phyloP scores from a whole-genome alignment of 2,888 invertebrate genomes.

The Cerceris ruficornis region DNA sequence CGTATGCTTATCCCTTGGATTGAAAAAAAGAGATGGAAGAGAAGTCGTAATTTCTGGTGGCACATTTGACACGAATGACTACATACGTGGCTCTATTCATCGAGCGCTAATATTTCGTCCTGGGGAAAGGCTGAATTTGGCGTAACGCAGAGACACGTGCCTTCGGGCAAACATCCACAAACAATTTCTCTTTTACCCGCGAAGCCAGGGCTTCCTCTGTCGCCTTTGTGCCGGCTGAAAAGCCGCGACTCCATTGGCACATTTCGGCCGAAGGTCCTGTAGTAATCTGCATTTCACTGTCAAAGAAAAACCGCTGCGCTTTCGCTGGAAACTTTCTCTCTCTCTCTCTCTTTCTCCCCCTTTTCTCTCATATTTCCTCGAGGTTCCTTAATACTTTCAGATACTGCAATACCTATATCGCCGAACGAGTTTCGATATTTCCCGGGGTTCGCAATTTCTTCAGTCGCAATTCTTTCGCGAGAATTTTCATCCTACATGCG shows the following conservation, averaged over 20 bases:
- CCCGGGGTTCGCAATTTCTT: no score
- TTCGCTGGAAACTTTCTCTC: not conserved
- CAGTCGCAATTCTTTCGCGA: no score
- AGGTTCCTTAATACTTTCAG: not conserved
- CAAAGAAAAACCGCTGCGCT: slow-evolving; percentile 17
- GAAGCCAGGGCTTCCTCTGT: not conserved
- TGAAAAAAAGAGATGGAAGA: not conserved
- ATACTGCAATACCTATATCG: not conserved
- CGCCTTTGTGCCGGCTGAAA: slow-evolving; percentile 19
- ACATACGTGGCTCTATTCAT: slow-evolving; percentile 11
- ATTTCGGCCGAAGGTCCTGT: slow-evolving; percentile 17
- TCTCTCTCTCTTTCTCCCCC: not conserved
- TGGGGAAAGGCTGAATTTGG: not conserved
- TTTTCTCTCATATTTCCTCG: not conserved
- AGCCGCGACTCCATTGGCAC: slow-evolving; percentile 25
- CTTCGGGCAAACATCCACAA: slow-evolving; percentile 13
- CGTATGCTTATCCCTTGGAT: not conserved
- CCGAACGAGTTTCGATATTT: no score
- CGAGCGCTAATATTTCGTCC: slow-evolving; percentile 1
- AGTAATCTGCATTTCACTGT: slow-evolving; percentile 31
- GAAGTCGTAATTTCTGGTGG: slow-evolving; percentile 10
- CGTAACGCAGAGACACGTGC: not conserved
- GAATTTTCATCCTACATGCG: no score
- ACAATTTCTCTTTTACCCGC: slow-evolving; percentile 19
- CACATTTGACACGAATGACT: not conserved